phyloP scores from a whole-genome alignment of 1,140 invertebrate genomes.

The Callitettix versicolor region DNA sequence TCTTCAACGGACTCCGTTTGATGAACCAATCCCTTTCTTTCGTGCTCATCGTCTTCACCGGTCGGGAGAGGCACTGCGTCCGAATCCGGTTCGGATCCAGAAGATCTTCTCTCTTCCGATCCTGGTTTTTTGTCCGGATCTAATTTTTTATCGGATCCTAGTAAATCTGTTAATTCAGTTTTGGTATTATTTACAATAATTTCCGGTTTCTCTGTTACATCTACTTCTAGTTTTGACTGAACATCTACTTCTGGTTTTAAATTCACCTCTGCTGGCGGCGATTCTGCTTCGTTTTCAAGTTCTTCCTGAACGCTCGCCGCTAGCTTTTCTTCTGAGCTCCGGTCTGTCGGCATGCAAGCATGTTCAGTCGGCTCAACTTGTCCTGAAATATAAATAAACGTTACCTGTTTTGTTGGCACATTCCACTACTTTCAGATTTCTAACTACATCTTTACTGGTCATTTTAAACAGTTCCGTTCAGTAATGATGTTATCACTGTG shows the following conservation, averaged over 20 bases:
- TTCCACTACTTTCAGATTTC: too few relatives aligned
- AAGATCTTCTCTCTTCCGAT: slow-evolving; percentile 50
- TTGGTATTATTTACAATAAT: background rate
- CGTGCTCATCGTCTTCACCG: slow-evolving; percentile 41
- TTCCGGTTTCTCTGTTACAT: background rate
- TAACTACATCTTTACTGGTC: too few relatives aligned
- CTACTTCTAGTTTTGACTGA: background rate
- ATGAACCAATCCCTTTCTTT: slow-evolving; percentile 63
- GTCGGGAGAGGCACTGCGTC: slow-evolving; percentile 41
- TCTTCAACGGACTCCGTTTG: slow-evolving; percentile 77
- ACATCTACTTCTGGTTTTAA: slow-evolving; percentile 3
- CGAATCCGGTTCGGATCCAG: slow-evolving; percentile 62
- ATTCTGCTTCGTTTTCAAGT: background rate
- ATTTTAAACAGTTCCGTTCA: too few relatives aligned
- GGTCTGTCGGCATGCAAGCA: background rate
- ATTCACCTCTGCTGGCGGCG: background rate
- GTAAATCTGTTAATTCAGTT: slow-evolving; percentile 2
- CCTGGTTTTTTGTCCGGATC: slow-evolving; percentile 9
- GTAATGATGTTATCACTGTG: too few relatives aligned
- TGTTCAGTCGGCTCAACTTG: too few relatives aligned
- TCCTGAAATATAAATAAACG: too few relatives aligned
- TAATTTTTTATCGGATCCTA: slow-evolving; percentile 1
- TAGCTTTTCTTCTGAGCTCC: background rate
- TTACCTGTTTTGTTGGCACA: too few relatives aligned
- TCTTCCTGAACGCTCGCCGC: slow-evolving; percentile 7